Base-by-base conservation (phyloP, 2,888 invertebrate species). In the Unio delphinus region DNA sequence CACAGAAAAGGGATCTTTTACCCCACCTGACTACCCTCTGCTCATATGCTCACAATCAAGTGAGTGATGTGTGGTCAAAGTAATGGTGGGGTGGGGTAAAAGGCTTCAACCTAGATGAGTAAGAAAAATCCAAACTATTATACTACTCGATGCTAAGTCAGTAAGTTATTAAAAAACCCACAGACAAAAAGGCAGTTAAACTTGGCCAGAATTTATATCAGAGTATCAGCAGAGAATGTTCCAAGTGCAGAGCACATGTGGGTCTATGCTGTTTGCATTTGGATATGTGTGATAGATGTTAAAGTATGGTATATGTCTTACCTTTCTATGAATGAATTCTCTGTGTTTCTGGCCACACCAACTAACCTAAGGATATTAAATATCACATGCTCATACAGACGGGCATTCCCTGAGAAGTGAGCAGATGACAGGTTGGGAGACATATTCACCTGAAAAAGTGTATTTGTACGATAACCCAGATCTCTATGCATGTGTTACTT, bases 361-460 rank as follows among this genome's bases (percentile, higher is more conserved):
- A 95, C 93, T 57, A 99, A 88, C 34, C 94, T 93, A 67, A 98
- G 92, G 54, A 95, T 87, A 90, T 95, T 96, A 89, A 94, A 96
- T 18, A 98, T 85, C 0, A 98, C 95, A 91, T 98, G 97, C 85
- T 98, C 96, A 86, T 98, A 99, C 0, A 99, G 90, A 54, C 96
- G 89, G 59, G 86, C 85, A 90, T 99, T 99, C 0, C 94, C 95
- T n/a, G 94, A 94, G 89, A 94, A 98, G 90, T 98, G 97, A 0
- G 94, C 94, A 0, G 98, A 96, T 0, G 96, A 96, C 70, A 99
- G 92, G 91, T 99, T 99, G 0, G 99, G 99, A 20, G 97, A 97
- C 99, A 99, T 98, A 87, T 99, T 99, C 0, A 96, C 98, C 92
- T 92, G 83, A 57, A 89, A 87, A 61, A 55, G 65, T 72, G 11